Base-by-base conservation (phyloP, 2,797 vertebrate species). In the Menidia menidia region DNA sequence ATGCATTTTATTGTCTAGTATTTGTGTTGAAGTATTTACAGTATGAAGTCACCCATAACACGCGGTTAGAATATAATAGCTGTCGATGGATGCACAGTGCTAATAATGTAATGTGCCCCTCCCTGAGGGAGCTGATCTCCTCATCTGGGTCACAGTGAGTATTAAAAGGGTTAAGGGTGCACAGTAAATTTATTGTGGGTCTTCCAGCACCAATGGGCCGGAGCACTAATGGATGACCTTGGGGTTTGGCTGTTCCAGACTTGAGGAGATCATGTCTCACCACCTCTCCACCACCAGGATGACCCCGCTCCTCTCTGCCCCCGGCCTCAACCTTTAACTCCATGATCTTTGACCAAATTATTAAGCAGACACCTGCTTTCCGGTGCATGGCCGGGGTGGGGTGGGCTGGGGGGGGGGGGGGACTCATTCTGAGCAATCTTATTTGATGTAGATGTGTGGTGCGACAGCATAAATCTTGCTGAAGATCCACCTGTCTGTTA, bases 211-310 rank as follows among this genome's bases (percentile, higher is more conserved):
- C 86, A 93, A 95, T 94, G 93, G 93, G 91, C 92, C 90, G 89
- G 96, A 98, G 96, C 97, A 97, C 97, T 99, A 99, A 99, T 99
- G 97, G 97, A 95, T 98, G 97, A 99, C 98, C 97, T 97, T 98
- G 96, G 95, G 96, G 93, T 96, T 96, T 89, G 89, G 95, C 95
- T 92, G 6, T 94, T 95, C 93, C 96, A 98, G 95, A 94, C 96
- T 95, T 80, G 35, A 93, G 94, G 95, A 98, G 92, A 93, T 93
- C 92, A 93, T 91, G 91, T 93, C 92, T 92, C 97, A 97, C 91
- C 92, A 93, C 91, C 92, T 91, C 94, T 94, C 93, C 92, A 91
- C 93, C 94, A 96, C 92, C 93, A 91, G 81, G 73, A 74, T 98
- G 97, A 98, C 96, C 98, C 93, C 88, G 86, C 93, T 88, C 94